These are phyloP conservation scores for Aphidius colemani DNA, from an alignment of 2,888 invertebrate species.

Conservation along the genomic window DNA sequence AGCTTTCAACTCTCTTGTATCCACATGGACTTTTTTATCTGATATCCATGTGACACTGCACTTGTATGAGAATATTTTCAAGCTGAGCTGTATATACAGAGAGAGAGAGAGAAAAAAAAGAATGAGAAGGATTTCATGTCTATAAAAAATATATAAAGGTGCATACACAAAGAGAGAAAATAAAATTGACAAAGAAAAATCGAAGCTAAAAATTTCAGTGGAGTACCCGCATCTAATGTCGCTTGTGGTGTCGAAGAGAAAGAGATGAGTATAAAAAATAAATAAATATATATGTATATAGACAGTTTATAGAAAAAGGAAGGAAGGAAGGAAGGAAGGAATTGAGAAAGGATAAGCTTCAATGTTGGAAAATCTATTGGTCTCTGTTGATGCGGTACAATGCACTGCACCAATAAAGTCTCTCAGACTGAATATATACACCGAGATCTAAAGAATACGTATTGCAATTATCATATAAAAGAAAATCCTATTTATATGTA, in stretches of 20 bases:
- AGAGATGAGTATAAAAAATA: constrained; percentile 9
- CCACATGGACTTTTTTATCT: too few relatives aligned
- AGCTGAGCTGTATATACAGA: too few relatives aligned
- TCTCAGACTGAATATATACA: constrained; percentile 44
- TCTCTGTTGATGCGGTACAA: constrained; percentile 21
- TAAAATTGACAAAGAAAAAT: too few relatives aligned
- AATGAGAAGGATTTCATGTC: too few relatives aligned
- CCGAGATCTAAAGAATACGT: constrained; percentile 21
- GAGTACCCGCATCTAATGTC: background rate
- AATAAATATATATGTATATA: background rate
- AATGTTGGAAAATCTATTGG: constrained; percentile 32
- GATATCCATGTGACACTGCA: too few relatives aligned
- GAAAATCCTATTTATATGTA: constrained; percentile 46
- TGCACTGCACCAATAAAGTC: constrained; percentile 43
- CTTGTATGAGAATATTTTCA: too few relatives aligned
- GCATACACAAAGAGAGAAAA: too few relatives aligned
- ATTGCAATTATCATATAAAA: constrained; percentile 58
- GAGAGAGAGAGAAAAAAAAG: too few relatives aligned
- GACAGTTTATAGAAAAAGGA: constrained; percentile 18
- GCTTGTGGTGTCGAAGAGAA: constrained; percentile 1
- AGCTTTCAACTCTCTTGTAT: too few relatives aligned
- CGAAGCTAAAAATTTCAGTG: too few relatives aligned
- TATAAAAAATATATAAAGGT: too few relatives aligned
- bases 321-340: constrained; percentile 29
- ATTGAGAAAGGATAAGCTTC: constrained; percentile 26